A percentile compares a stretch with the other conserved stretches of the same genome.
These are phyloP conservation scores for Volucella zonaria DNA, from an alignment of 2,888 invertebrate species.

Conservation along the genomic window DNA sequence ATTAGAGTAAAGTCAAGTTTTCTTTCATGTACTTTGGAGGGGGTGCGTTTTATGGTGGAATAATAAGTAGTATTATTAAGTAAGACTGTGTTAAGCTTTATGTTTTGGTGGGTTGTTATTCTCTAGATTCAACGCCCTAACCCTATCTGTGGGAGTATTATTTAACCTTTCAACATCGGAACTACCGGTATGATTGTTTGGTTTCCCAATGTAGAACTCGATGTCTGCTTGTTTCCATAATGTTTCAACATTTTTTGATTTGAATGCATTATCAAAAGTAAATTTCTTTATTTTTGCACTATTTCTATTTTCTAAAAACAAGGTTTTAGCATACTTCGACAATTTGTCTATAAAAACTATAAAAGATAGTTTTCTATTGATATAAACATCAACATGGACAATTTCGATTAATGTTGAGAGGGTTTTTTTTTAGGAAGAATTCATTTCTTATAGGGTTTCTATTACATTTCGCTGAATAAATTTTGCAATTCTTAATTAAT, in stretches of 20 bases:
- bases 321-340: conserved; percentile 10
- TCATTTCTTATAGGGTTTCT: conserved; percentile 4
- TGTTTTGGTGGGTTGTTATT: conserved; percentile 15
- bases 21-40: too few relatives aligned
- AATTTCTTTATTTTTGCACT: not conserved
- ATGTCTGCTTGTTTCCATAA: conserved; percentile 11
- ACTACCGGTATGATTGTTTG: conserved; percentile 22
- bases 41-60: conserved; percentile 8
- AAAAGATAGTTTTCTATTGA: conserved; percentile 25
- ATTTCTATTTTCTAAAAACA: conserved; percentile 32
- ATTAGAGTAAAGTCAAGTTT: conserved; percentile 9
- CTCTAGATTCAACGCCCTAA: not conserved
- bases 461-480: not conserved
- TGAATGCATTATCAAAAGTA: conserved; percentile 3
- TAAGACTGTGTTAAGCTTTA: conserved; percentile 10
- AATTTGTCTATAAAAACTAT: conserved; percentile 32
- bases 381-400: too few relatives aligned
- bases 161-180: too few relatives aligned
- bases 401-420: conserved; percentile 13
- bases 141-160: too few relatives aligned
- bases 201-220: conserved; percentile 15
- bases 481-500: conserved; percentile 3
- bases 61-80: not conserved
- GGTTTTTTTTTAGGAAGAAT: too few relatives aligned
- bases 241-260: not conserved